These are phyloP conservation scores for Crypturellus undulatus DNA, from an alignment of 2,113 vertebrate species.

Conservation along the genomic window DNA sequence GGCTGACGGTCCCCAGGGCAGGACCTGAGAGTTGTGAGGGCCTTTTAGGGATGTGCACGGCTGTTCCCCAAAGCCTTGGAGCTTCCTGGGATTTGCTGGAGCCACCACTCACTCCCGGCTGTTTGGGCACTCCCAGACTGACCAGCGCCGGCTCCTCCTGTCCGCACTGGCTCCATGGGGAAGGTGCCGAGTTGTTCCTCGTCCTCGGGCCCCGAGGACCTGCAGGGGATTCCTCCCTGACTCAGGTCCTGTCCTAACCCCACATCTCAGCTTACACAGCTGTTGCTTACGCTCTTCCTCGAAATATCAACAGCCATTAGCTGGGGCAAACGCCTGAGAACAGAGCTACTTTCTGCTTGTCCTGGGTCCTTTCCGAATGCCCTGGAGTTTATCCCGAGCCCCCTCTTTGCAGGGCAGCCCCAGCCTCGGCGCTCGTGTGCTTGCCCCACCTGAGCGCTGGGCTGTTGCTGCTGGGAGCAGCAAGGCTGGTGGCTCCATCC, in stretches of 20 bases:
- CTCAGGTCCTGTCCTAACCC: background rate
- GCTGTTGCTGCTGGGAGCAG: rapidly evolving
- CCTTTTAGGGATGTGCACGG: background rate
- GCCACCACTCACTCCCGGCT: background rate
- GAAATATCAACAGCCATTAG: background rate
- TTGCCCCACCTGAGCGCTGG: background rate
- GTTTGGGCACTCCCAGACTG: background rate
- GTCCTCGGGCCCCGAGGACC: background rate
- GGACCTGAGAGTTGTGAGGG: background rate
- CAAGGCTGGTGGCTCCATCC: background rate
- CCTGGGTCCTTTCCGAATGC: background rate
- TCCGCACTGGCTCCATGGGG: background rate
- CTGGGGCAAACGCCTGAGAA: background rate
- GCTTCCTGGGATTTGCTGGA: background rate
- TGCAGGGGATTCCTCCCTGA: background rate
- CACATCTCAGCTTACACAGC: background rate
- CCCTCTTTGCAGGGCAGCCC: background rate
- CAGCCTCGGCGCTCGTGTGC: background rate
- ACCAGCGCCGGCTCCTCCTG: background rate
- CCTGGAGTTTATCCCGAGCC: background rate
- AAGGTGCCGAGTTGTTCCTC: background rate
- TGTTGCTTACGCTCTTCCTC: background rate
- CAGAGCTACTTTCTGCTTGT: background rate
- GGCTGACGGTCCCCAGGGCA: background rate
- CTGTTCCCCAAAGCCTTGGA: background rate